Evolutionary conservation across 2,797 vertebrate genomes (phyloP).

Genomic region (Oryzias dopingdopingensis): DNA sequence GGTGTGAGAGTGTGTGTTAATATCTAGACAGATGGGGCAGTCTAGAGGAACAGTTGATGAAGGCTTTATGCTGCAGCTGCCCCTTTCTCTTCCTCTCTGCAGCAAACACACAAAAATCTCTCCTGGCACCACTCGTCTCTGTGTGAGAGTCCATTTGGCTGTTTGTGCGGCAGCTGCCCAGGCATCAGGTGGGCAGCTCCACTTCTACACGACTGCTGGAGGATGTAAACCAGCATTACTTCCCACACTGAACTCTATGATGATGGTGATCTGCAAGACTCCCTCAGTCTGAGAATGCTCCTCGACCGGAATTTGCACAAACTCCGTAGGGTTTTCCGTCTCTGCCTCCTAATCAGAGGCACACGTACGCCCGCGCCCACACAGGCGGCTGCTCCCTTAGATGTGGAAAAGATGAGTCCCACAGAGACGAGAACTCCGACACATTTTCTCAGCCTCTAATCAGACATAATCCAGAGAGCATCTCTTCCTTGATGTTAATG

Average conservation of each 20-base stretch:
- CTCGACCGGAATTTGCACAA: neutral
- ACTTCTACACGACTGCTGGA: conserved; percentile 56
- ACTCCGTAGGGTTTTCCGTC: conserved; percentile 31
- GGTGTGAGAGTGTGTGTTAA: conserved; percentile 52
- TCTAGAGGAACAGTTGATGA: conserved; percentile 71
- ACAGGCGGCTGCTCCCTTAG: conserved; percentile 19
- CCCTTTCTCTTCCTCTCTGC: conserved; percentile 58
- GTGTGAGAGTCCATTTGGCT: conserved; percentile 22
- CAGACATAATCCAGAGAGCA: conserved; percentile 18
- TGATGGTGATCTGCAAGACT: no score
- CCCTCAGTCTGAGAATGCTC: no score
- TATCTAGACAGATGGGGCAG: conserved; percentile 71
- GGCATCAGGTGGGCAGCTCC: conserved; percentile 66
- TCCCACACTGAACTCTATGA: conserved; percentile 24
- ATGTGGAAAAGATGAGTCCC: conserved; percentile 38
- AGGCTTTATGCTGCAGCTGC: conserved; percentile 75
- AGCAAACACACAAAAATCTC: conserved; percentile 50
- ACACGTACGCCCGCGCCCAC: conserved; percentile 15
- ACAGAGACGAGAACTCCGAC: conserved; percentile 20
- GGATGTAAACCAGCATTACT: conserved; percentile 46
- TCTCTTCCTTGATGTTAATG: conserved; percentile 19
- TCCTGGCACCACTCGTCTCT: conserved; percentile 34
- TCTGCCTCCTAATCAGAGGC: conserved; percentile 40
- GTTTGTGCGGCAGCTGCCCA: conserved; percentile 60
- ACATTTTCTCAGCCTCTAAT: conserved; percentile 30